Evolutionary conservation across 2,113 vertebrate species (phyloP), one percentile per base, ranked within the genome.

Genomic region (Notarius quadriscutis): DNA sequence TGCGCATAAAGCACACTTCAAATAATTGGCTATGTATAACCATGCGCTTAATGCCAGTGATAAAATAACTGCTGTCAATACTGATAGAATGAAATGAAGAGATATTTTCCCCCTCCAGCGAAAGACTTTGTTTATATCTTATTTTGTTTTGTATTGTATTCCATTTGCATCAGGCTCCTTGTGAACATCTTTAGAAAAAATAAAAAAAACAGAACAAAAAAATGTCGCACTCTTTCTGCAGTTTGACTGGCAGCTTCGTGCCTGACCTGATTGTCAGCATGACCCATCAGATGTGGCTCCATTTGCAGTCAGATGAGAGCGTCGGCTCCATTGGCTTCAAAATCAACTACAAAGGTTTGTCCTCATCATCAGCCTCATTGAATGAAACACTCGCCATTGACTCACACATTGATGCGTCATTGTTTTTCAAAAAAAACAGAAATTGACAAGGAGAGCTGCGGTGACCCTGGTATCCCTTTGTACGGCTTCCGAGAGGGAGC

Each of bases 321-420:
- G 97, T 99, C 87, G 98, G 98, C 85, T 99, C 98, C 1, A 97
- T 99, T n/a, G 98, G 98, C 83, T 99, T 99, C 94, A 99, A 99
- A 92, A 96, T 99, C 92, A 99, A 97, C 96, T 99, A 99, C 94
- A 98, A 99, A 97, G 98, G 98, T 99, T 95, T 3, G 62, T n/a
- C 84, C 80, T 12, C 84, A 18, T 74, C 51, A 0, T 25, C 58
- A 1, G 5, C 25, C 57, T 25, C 41, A 0, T 27, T 57, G 15
- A 0, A 27, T 27, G 72, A 51, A 55, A 27, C 5, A 0, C 22
- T 5, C 25, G 3, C 12, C 7, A 3, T 62, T 11, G 4, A 2
- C 79, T 22, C 20, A 67, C n/a, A 25, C 8, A 4, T 5, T 14
- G 2, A 2, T n/a, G 58, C 22, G 12, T 50, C 2, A 22, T 55